phyloP scores from a whole-genome alignment of 2,113 vertebrate genomes.

The Passer domesticus region DNA sequence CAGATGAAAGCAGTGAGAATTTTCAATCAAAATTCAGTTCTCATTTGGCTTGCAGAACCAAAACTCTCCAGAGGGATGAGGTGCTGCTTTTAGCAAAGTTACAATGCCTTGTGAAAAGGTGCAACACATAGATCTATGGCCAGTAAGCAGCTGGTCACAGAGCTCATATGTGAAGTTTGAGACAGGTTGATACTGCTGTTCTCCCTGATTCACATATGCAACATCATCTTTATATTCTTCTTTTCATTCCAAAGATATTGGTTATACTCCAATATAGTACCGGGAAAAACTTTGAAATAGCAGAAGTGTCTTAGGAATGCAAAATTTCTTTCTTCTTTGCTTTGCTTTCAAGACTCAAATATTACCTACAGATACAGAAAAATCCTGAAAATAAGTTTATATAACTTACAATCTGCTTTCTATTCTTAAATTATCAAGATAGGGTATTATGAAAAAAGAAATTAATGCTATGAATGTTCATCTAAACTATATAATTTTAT shows the following conservation, averaged over 20 bases:
- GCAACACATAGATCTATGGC: neutral
- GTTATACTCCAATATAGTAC: neutral
- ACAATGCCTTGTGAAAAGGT: neutral
- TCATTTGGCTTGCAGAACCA: neutral
- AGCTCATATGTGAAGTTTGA: neutral
- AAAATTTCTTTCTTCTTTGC: neutral
- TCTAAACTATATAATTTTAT: neutral
- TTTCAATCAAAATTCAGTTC: neutral
- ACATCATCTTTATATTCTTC: neutral
- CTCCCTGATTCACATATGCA: neutral
- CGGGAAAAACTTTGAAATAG: neutral
- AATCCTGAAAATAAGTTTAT: neutral
- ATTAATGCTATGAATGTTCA: neutral
- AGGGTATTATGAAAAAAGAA: neutral
- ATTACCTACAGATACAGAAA: neutral
- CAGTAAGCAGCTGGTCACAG: neutral
- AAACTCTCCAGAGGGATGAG: neutral
- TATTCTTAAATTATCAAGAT: neutral
- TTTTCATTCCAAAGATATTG: neutral
- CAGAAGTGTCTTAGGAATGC: neutral
- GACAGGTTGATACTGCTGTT: neutral
- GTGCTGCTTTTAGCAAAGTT: neutral
- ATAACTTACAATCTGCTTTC: neutral
- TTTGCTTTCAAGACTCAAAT: neutral
- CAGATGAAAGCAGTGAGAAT: neutral